phyloP scores from a whole-genome alignment of 2,888 invertebrate species.

The Drosophila sordidula region DNA sequence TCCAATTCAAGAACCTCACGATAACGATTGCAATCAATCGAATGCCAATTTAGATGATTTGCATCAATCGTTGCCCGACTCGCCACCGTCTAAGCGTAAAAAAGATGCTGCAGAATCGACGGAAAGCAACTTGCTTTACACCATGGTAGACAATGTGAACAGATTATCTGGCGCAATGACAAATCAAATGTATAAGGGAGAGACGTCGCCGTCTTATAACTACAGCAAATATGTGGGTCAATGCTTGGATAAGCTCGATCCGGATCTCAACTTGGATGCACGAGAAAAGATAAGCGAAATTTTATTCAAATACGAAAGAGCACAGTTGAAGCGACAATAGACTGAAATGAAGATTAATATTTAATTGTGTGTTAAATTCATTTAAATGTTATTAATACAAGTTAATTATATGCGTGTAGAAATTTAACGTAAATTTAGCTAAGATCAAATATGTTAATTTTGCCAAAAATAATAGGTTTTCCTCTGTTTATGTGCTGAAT shows the following conservation, averaged over 20 bases:
- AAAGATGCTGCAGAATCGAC: constrained; percentile 1
- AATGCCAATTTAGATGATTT: constrained; percentile 6
- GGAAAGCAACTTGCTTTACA: background rate
- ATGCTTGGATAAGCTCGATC: constrained; percentile 38
- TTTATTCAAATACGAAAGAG: constrained; percentile 34
- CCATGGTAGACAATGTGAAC: background rate
- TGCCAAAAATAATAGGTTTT: background rate
- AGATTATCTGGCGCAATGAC: constrained; percentile 7
- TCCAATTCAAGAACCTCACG: constrained; percentile 11
- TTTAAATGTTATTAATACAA: background rate
- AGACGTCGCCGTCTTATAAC: constrained; percentile 21
- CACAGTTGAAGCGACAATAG: constrained; percentile 38
- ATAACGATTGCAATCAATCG: constrained; percentile 14
- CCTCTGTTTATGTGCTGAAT: too few relatives aligned
- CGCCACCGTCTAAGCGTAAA: constrained; percentile 13
- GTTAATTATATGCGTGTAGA: background rate
- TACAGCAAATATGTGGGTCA: constrained; percentile 35
- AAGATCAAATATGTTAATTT: background rate
- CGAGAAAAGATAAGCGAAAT: constrained; percentile 45
- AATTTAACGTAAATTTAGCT: background rate
- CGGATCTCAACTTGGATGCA: constrained; percentile 42
- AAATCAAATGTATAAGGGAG: constrained; percentile 5
- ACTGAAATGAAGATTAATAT: constrained; percentile 14
- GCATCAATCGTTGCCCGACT: constrained; percentile 9
- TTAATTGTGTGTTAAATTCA: background rate